These are phyloP conservation scores for Otis tarda DNA, from an alignment of 2,113 vertebrate genomes.

Conservation along the genomic window DNA sequence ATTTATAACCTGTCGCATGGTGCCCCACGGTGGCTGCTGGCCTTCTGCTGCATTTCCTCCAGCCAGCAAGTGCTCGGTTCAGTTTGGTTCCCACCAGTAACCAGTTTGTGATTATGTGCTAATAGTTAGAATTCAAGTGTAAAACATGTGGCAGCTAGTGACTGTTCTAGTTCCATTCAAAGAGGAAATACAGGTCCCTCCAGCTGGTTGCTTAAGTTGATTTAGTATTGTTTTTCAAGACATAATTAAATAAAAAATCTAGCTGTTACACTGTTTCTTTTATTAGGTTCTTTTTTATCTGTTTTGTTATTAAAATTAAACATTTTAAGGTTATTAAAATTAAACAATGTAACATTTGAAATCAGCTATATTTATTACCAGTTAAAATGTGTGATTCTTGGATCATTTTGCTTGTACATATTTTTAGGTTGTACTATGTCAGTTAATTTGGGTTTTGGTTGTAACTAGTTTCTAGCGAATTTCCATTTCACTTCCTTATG, in stretches of 20 bases:
- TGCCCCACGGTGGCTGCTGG: constrained; percentile 59
- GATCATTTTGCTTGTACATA: neutral
- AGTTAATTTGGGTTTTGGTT: neutral
- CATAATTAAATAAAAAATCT: neutral
- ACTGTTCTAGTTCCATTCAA: neutral
- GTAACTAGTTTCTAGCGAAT: neutral
- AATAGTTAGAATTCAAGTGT: neutral
- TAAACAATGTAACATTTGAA: neutral
- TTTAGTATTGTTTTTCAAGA: neutral
- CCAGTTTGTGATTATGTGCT: neutral
- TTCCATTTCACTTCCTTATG: neutral
- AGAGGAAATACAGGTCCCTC: neutral
- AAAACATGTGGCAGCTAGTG: neutral
- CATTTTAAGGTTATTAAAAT: neutral
- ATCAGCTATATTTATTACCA: neutral
- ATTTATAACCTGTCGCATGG: neutral
- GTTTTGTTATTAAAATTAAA: neutral
- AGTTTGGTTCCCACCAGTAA: neutral
- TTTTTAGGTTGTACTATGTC: neutral
- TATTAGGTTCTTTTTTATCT: neutral
- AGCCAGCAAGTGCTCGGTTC: neutral
- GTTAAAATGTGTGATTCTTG: neutral
- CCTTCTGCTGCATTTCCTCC: neutral
- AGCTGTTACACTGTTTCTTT: neutral
- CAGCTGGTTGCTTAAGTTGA: neutral